Evolutionary conservation across 2,113 vertebrate species (phyloP).

Genomic region (Actenoides hombroni): DNA sequence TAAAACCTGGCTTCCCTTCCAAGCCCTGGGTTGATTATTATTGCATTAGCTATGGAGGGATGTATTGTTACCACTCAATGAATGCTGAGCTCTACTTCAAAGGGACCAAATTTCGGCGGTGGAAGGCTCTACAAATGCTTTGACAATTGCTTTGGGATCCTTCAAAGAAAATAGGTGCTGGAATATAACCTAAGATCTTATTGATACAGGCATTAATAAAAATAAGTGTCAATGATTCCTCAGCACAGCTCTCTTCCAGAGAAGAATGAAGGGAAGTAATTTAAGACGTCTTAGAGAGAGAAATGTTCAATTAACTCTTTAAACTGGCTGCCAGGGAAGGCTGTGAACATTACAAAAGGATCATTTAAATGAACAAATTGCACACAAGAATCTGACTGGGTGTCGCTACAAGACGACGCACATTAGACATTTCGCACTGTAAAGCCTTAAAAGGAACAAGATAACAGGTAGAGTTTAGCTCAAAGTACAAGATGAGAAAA

Average conservation of each 20-base stretch:
- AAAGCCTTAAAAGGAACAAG: background rate
- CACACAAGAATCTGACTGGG: background rate
- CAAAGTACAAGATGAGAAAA: background rate
- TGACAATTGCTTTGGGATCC: background rate
- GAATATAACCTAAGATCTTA: background rate
- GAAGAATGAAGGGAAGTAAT: background rate
- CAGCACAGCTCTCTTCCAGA: background rate
- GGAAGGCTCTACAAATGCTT: background rate
- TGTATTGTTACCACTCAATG: background rate
- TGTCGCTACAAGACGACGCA: accelerated
- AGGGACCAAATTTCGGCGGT: background rate
- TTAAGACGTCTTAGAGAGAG: background rate
- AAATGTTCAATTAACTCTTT: slow-evolving; percentile 18
- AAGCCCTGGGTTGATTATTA: slow-evolving; percentile 40
- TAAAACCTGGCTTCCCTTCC: background rate
- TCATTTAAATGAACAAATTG: background rate
- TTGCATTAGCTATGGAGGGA: slow-evolving; percentile 26
- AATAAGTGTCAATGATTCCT: background rate
- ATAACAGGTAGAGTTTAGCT: background rate
- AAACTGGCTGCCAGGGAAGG: background rate
- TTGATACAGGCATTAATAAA: background rate
- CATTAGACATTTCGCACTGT: background rate
- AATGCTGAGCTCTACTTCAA: background rate
- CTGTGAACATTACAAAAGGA: background rate
- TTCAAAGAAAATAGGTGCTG: background rate